These are phyloP conservation scores for Numenius phaeopus DNA, from an alignment of 2,797 vertebrate genomes.

Conservation along the genomic window DNA sequence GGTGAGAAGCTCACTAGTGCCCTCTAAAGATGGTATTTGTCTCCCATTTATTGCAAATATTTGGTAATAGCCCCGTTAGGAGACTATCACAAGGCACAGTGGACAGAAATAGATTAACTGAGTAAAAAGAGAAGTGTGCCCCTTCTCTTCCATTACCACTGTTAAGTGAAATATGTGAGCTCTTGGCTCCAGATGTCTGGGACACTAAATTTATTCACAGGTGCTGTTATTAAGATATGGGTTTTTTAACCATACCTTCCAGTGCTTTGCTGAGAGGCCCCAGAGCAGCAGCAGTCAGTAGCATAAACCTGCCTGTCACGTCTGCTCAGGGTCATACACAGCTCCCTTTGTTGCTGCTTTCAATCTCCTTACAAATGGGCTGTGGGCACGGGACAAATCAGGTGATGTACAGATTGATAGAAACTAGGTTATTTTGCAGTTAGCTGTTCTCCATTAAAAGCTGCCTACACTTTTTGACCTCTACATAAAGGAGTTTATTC, in stretches of 20 bases:
- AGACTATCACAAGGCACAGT: neutral
- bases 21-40: neutral
- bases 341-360: neutral
- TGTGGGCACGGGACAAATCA: fast-evolving
- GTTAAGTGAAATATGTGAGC: neutral
- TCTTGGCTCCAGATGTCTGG: neutral
- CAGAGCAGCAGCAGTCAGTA: neutral
- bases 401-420: neutral
- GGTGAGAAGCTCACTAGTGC: neutral
- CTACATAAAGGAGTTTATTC: neutral
- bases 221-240: neutral
- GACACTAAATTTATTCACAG: neutral
- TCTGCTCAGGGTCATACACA: neutral
- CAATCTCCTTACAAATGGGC: neutral
- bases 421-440: neutral
- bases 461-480: neutral
- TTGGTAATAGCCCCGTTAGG: neutral
- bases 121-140: neutral
- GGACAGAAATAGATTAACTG: neutral
- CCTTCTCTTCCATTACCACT: neutral
- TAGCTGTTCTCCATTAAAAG: neutral
- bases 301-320: neutral
- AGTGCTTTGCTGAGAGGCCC: neutral
- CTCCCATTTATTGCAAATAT: neutral
- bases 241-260: neutral